Evolutionary conservation across 2,797 vertebrate species (phyloP).

Genomic region (Choloepus didactylus): DNA sequence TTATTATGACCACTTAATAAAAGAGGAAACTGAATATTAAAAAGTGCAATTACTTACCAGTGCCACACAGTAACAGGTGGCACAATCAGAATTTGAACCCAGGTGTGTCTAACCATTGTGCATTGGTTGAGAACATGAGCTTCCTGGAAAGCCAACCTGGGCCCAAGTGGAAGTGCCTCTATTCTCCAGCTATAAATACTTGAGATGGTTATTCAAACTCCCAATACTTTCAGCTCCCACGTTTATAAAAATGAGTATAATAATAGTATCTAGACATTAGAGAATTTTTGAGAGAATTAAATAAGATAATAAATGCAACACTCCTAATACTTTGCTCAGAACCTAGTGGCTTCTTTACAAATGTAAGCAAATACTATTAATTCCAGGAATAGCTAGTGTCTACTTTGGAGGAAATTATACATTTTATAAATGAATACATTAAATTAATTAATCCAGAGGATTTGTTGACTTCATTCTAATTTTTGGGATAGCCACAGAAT

Average conservation of each 20-base stretch:
- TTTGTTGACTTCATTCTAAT: conserved; percentile 14
- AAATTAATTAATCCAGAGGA: not conserved
- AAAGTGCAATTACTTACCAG: not conserved
- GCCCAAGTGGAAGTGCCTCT: not conserved
- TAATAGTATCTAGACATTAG: not conserved
- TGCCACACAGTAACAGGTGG: not conserved
- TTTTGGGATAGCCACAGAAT: not conserved
- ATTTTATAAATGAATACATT: conserved; percentile 6
- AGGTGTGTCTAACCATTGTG: not conserved
- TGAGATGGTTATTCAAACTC: no score
- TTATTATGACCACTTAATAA: not conserved
- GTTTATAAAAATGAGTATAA: not conserved
- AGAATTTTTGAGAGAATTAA: not conserved
- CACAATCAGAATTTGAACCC: not conserved
- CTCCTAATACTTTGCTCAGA: not conserved
- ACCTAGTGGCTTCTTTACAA: not conserved
- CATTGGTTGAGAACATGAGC: not conserved
- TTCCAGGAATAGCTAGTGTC: not conserved
- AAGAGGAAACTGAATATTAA: not conserved
- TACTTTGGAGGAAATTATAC: not conserved
- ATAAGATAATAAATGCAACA: not conserved
- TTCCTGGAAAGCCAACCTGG: not conserved
- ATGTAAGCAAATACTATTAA: not conserved
- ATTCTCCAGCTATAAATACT: not conserved
- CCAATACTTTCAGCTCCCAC: not conserved